Conservation (phyloP, 2,113 vertebrate genomes). For the Salvelinus fontinalis region DNA sequence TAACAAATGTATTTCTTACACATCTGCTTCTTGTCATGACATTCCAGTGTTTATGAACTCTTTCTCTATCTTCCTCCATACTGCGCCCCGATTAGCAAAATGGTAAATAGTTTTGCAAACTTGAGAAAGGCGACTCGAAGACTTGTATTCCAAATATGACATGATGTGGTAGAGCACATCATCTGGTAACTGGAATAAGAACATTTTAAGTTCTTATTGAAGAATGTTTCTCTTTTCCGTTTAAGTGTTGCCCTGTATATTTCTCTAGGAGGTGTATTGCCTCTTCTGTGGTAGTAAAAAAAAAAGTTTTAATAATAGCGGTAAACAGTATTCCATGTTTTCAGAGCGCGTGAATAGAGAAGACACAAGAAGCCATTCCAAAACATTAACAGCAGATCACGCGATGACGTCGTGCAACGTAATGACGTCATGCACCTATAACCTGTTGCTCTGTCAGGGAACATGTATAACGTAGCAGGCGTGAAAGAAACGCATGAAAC, state of each 20-base stretch:
- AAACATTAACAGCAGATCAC: conserved; percentile 29
- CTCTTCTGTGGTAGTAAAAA: conserved; percentile 24
- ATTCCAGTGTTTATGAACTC: conserved; percentile 89
- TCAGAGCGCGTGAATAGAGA: conserved; percentile 25
- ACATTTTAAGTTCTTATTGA: conserved; percentile 49
- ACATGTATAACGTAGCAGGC: too few species aligned
- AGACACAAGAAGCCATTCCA: conserved; percentile 50
- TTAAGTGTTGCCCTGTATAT: conserved; percentile 27
- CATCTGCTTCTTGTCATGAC: conserved; percentile 84
- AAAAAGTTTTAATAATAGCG: conserved; percentile 2
- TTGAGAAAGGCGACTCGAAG: conserved; percentile 87
- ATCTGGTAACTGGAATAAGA: conserved; percentile 81
- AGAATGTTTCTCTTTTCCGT: conserved; percentile 38
- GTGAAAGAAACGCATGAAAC: too few species aligned
- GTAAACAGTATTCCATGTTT: conserved; percentile 53
- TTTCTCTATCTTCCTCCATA: conserved; percentile 89
- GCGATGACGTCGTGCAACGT: conserved; percentile 27
- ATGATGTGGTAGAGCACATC: conserved; percentile 90
- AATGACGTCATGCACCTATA: conserved; percentile 30
- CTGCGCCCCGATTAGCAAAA: conserved; percentile 82
- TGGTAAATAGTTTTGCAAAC: conserved; percentile 81
- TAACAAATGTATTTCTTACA: conserved; percentile 75
- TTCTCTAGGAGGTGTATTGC: conserved; percentile 37
- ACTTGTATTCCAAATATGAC: conserved; percentile 85
- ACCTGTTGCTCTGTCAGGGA: too few species aligned